Conservation (phyloP, 2,888 invertebrate species). For the Morinoia aosen region DNA sequence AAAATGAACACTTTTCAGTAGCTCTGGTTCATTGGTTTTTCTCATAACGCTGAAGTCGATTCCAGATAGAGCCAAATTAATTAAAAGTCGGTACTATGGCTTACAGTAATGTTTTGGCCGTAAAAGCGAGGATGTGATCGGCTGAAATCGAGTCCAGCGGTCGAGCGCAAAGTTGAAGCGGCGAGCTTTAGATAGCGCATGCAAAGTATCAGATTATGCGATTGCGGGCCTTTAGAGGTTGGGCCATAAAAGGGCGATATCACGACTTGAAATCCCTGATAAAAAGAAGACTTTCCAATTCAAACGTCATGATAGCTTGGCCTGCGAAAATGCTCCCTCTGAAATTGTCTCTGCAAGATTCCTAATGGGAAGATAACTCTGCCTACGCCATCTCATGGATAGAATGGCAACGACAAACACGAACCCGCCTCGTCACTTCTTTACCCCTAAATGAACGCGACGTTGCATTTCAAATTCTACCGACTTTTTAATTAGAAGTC, state of each 20-base stretch:
- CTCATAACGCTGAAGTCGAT: not conserved
- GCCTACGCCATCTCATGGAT: not conserved
- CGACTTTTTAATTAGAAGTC: not conserved
- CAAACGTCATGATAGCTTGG: slow-evolving; percentile 5
- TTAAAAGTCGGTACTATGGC: slow-evolving; percentile 19
- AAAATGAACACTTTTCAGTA: not conserved
- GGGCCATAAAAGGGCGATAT: slow-evolving; percentile 27
- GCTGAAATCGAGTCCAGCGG: slow-evolving; percentile 5
- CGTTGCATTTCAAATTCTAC: not conserved
- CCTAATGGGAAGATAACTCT: not conserved
- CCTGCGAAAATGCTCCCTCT: not conserved
- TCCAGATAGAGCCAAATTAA: slow-evolving; percentile 26
- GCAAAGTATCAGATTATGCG: slow-evolving; percentile 27
- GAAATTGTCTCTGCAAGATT: slow-evolving; percentile 34
- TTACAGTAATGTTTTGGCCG: slow-evolving; percentile 16
- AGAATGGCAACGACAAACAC: not conserved
- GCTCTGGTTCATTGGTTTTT: not conserved
- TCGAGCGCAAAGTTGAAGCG: slow-evolving; percentile 42
- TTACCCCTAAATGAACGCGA: not conserved
- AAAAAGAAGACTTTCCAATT: slow-evolving; percentile 43
- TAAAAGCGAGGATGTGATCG: slow-evolving; percentile 25
- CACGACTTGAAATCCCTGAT: slow-evolving; percentile 28
- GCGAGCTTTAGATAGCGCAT: slow-evolving; percentile 22
- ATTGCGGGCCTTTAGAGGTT: slow-evolving; percentile 10
- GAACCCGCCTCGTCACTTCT: not conserved